Percentiles rank a stretch among this genome's conserved stretches.
Conservation (phyloP, 2,113 vertebrate genomes). For the Aegypius monachus region DNA sequence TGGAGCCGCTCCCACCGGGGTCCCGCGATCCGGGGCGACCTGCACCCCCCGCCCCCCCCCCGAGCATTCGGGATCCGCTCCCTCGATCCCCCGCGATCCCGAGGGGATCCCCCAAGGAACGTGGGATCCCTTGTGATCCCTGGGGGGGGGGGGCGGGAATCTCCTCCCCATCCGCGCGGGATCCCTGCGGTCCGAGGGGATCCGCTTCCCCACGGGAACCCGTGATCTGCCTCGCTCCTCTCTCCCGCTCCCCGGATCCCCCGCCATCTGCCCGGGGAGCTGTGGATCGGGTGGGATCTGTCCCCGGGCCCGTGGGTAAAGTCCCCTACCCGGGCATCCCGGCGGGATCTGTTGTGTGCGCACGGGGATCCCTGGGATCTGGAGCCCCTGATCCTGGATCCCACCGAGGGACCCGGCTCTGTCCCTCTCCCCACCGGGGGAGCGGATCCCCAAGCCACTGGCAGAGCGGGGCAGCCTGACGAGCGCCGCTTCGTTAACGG, state of each 20-base stretch:
- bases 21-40: background rate
- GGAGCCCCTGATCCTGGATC: background rate
- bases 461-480: background rate
- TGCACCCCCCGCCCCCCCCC: background rate
- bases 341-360: background rate
- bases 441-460: background rate
- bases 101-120: background rate
- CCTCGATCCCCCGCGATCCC: background rate
- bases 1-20: background rate
- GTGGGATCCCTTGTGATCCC: background rate
- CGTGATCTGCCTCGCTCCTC: background rate
- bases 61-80: background rate
- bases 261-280: background rate
- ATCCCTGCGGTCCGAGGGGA: background rate
- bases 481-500: background rate
- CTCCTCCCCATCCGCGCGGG: background rate
- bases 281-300: background rate
- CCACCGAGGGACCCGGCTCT: background rate
- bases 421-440: background rate
- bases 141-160: background rate
- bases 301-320: background rate
- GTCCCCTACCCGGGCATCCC: background rate
- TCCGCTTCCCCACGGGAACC: background rate
- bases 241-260: background rate
- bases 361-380: background rate